Conservation (phyloP, 2,113 vertebrate genomes). For the Conger conger region DNA sequence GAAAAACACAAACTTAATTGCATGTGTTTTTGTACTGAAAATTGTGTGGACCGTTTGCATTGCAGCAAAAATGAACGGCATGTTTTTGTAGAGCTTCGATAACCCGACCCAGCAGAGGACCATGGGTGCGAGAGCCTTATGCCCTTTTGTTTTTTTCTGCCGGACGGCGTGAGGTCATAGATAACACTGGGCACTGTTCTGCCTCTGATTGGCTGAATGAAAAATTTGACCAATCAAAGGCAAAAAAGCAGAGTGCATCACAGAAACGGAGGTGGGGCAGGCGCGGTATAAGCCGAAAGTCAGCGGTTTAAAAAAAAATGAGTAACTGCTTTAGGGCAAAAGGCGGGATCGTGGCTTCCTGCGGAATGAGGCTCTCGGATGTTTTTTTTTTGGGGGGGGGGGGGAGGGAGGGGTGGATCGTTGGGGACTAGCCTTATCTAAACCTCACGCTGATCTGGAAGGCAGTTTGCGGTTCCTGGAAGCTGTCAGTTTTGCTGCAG, state of each 20-base stretch:
- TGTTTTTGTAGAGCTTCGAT: conserved; percentile 46
- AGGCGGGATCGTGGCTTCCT: no score
- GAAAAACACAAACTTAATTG: conserved; percentile 65
- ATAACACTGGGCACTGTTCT: background rate
- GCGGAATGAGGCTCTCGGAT: no score
- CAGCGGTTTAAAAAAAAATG: background rate
- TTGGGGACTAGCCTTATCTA: conserved; percentile 77
- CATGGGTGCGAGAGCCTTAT: conserved; percentile 21
- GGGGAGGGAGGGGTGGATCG: no score
- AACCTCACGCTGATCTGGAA: conserved; percentile 59
- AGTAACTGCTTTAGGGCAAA: no score
- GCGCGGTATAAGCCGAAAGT: background rate
- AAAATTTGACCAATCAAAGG: background rate
- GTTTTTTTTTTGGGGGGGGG: no score
- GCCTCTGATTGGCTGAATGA: background rate
- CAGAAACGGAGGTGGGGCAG: background rate
- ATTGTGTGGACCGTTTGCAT: conserved; percentile 78
- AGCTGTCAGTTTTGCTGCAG: conserved; percentile 84
- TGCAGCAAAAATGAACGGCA: conserved; percentile 85
- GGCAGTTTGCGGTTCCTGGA: conserved; percentile 45
- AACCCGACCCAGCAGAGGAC: conserved; percentile 52
- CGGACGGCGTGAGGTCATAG: background rate
- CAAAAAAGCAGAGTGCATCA: background rate
- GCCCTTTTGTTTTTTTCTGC: background rate
- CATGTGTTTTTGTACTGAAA: conserved; percentile 72